Percentiles rank a stretch among this genome's conserved stretches.
Conservation (phyloP, 2,113 vertebrate species). For the Lanius ludovicianus region DNA sequence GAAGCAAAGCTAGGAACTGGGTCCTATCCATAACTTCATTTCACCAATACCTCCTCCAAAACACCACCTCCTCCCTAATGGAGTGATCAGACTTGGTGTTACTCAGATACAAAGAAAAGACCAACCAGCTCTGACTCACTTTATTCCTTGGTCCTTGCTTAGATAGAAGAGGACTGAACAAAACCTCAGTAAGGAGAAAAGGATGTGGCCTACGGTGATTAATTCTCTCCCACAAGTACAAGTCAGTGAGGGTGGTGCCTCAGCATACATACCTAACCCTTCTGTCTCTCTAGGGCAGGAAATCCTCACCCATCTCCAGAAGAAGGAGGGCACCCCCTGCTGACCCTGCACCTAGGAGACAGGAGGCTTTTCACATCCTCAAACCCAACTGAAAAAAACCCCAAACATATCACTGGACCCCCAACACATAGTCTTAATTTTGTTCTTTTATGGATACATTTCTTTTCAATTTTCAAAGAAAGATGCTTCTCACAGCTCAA, state of each 20-base stretch:
- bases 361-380: background rate
- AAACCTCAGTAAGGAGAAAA: slow-evolving; percentile 13
- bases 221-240: slow-evolving; percentile 12
- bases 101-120: background rate
- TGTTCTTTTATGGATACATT: background rate
- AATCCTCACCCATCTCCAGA: background rate
- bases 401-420: background rate
- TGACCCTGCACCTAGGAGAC: background rate
- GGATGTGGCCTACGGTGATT: background rate
- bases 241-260: slow-evolving; percentile 20
- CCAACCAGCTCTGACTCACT: slow-evolving; percentile 24
- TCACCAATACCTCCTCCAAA: background rate
- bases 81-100: background rate
- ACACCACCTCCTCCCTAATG: background rate
- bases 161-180: background rate
- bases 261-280: background rate
- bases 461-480: background rate
- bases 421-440: background rate
- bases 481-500: background rate
- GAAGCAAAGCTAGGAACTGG: background rate
- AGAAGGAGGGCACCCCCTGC: slow-evolving; percentile 54
- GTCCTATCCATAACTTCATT: background rate
- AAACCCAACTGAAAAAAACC: background rate
- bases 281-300: background rate
- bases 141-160: background rate